Conservation (phyloP, 2,888 invertebrate genomes). For the Polylopha cassiicola region DNA sequence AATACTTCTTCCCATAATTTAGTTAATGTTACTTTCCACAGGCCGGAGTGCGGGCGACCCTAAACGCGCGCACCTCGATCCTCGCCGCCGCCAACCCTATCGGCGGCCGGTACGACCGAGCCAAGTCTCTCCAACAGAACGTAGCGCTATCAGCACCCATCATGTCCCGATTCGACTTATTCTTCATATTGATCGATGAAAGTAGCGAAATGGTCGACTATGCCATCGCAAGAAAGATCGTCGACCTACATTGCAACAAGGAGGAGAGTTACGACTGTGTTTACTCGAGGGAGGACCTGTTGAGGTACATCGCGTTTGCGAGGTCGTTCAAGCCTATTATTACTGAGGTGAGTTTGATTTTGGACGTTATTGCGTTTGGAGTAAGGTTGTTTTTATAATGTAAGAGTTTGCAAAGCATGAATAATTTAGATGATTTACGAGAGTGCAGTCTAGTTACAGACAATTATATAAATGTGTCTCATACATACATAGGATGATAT, state of each 20-base stretch:
- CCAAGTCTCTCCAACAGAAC: slow-evolving; percentile 96
- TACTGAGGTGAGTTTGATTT: slow-evolving; percentile 81
- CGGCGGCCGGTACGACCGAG: slow-evolving; percentile 96
- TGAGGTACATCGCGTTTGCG: slow-evolving; percentile 97
- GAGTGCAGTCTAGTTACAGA: too few species aligned
- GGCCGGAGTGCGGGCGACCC: slow-evolving; percentile 97
- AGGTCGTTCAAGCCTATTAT: slow-evolving; percentile 95
- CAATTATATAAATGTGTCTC: too few species aligned
- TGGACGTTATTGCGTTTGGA: too few species aligned
- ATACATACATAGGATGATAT: too few species aligned
- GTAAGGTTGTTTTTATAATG: too few species aligned
- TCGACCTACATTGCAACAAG: slow-evolving; percentile 93
- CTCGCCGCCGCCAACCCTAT: slow-evolving; percentile 99
- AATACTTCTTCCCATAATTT: too few species aligned
- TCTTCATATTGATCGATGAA: slow-evolving; percentile 98
- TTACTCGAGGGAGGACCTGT: slow-evolving; percentile 92
- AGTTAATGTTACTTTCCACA: slow-evolving; percentile 40
- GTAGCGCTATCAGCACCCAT: slow-evolving; percentile 96
- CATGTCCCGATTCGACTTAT: slow-evolving; percentile 99
- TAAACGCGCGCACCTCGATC: slow-evolving; percentile 98
- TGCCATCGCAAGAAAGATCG: slow-evolving; percentile 96
- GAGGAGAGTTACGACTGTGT: slow-evolving; percentile 87
- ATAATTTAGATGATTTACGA: too few species aligned
- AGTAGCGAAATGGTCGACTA: slow-evolving; percentile 92
- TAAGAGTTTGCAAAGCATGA: too few species aligned